Base-by-base conservation (phyloP, 2,113 vertebrate species). In the Vombatus ursinus region DNA sequence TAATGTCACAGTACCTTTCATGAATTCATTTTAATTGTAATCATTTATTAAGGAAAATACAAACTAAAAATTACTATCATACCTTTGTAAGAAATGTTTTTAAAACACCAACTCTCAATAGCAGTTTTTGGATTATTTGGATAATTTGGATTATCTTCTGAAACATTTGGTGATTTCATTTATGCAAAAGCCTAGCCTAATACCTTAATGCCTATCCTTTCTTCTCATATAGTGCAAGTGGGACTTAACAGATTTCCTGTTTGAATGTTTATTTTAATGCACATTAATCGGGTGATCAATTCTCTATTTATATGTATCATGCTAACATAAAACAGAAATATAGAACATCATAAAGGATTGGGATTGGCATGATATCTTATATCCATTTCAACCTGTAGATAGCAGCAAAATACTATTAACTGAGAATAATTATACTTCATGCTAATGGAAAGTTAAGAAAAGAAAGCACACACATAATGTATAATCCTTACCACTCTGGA, bases 381-480 rank as follows among this genome's bases (percentile, higher is more conserved):
- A 95, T 94, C n/a, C 26, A 96, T 57, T 96, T 95, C 94, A 91
- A 92, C 96, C 96, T 96, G 94, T 47, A 96, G 91, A 95, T 97
- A 96, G 94, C 52, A 97, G 94, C 96, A 98, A 95, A 97, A 97
- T 97, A 57, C 93, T 93, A 49, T 92, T 94, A 96, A 97, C 26
- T 52, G 89, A 89, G 4, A 47, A 84, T 54, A 95, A 77, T 84
- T 96, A 92, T 54, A 3, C 31, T 50, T 23, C 94, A 47, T 92
- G 8, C 50, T 51, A 53, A 92, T n/a, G 77, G 28, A 5, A 49
- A 68, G 51, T 52, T 93, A 96, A 90, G 61, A 90, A 49, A 51
- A 52, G 37, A 91, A 94, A 92, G 90, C 1, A 90, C 8, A 92
- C 26, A 2, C 0, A 44, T 47, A 52, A 50, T 90, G 0, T n/a